Conservation (phyloP, 2,113 vertebrate species). For the Semicossyphus pulcher region DNA sequence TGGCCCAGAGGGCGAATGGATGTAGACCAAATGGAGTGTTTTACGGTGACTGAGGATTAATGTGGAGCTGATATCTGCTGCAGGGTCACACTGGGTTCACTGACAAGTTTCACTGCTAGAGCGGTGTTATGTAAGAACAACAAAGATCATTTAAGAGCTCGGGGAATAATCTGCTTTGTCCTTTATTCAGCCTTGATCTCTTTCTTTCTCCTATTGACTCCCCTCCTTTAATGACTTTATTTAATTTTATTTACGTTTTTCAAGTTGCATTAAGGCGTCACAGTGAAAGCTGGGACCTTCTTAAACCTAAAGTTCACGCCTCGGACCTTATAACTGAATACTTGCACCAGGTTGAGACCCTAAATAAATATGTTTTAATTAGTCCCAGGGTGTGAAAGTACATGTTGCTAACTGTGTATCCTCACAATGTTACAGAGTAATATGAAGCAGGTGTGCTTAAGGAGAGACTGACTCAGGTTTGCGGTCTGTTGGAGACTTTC, state of each 20-base stretch:
- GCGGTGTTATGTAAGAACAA: constrained; percentile 28
- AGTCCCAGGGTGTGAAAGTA: constrained; percentile 19
- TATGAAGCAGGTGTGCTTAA: constrained; percentile 30
- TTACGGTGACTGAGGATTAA: constrained; percentile 52
- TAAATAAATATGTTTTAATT: constrained; percentile 27
- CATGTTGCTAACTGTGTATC: constrained; percentile 22
- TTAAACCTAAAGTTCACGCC: not conserved
- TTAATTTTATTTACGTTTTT: too few relatives aligned
- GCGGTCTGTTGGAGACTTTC: constrained; percentile 31
- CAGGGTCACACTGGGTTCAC: constrained; percentile 68
- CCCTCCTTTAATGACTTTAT: too few relatives aligned
- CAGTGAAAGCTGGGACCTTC: too few relatives aligned
- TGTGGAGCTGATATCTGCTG: constrained; percentile 44
- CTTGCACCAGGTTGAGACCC: not conserved
- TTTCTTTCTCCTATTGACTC: not conserved
- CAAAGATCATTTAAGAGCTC: constrained; percentile 18
- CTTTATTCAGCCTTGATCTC: not conserved
- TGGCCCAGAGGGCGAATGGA: constrained; percentile 68
- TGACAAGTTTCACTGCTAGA: constrained; percentile 33
- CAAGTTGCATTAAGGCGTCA: too few relatives aligned
- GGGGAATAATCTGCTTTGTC: constrained; percentile 12
- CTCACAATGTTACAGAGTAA: not conserved
- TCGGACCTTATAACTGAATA: not conserved
- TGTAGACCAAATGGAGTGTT: constrained; percentile 68
- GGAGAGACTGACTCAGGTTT: constrained; percentile 20